Evolutionary conservation across 2,797 vertebrate genomes (phyloP), one percentile per base, ranked within the genome.

Genomic region (Ptychadena robeensis): DNA sequence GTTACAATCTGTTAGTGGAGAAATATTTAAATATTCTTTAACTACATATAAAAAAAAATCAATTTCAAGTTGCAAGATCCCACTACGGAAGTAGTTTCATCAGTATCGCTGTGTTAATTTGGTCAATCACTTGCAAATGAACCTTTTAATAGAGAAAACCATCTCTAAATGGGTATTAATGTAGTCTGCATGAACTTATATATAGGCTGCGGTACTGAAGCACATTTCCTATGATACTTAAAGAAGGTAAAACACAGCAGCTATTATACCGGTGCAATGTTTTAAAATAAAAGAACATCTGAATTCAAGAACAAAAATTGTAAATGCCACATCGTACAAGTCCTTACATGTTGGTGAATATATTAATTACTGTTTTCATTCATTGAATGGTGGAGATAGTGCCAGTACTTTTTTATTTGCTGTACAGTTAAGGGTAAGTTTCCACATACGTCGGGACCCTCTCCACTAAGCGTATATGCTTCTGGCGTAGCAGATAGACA

Each of bases 1-100:
- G 71, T 85, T 70, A 70, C 57, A 68, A 44, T 48, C 34, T 68
- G 44, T 69, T 79, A 69, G 71, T 25, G 32, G 27, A 68, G 82
- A 61, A 35, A 61, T 70, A 84, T 84, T 80, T 63, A 74, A 80
- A 84, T 74, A 82, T 57, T 73, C 31, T 79, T 44, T 71, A 82
- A 77, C 48, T 64, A 73, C 37, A 59, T 63, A 9, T 6, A 38
- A 44, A 53, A 83, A 77, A 78, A 83, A 73, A 71, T 57, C 59
- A 57, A 82, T 82, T 75, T 74, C 72, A 73, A 71, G 59, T 73
- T 83, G 68, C 61, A 79, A 44, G n/a, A 65, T 69, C 35, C 27
- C 64, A 81, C 28, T 73, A 63, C 25, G 65, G 38, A 81, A 30
- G 63, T 30, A 74, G 66, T 31, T 80, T 70, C 53, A 80, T 70